Base-by-base conservation (phyloP, 2,888 invertebrate species). In the Phasia obesa region DNA sequence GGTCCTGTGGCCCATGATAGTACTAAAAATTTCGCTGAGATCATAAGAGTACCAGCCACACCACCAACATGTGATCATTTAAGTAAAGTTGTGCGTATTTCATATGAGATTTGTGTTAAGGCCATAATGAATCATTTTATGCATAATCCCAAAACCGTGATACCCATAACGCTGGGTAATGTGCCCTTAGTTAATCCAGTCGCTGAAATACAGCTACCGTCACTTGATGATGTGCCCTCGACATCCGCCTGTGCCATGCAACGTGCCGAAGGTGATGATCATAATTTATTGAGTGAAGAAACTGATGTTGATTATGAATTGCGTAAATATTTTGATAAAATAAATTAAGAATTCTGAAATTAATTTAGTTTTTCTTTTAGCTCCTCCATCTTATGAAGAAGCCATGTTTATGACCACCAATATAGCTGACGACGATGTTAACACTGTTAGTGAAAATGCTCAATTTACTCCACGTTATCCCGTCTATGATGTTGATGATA, bases 311-410 rank as follows among this genome's bases (percentile, higher is more conserved):
- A 85, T 17, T 78, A 86, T 47, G 88, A 90, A 13, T 57, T 88
- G 15, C 88, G 88, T 90, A 83, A 85, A 87, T 87, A 21, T 47
- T 67, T 38, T 51, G 11, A 3, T 11, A 9, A 23, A 19, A 35
- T 11, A 23, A 38, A 44, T 17, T 59, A 62, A 0, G 44, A 11
- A 44, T 7, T 42, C 4, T 42, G 13, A 19, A 71, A 35, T 31
- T 62, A 19, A 23, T 25, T 60, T 59, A 3, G 77, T 1, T 25
- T 83, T 42, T 19, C 44, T 81, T 84, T 0, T 42, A 92, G 92
- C 90, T 9, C 91, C 91, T 4, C 91, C 92, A 9, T 88, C 91
- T 1, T 92, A 91, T 78, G 91, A 91, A 53, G 89, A 91, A 81
- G 90, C 90, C 57, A 88, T 90, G 84, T 89, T 91, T 86, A 88